These are phyloP conservation scores for Boulengeromyrus knoepffleri DNA, from an alignment of 2,113 vertebrate species.

Conservation along the genomic window DNA sequence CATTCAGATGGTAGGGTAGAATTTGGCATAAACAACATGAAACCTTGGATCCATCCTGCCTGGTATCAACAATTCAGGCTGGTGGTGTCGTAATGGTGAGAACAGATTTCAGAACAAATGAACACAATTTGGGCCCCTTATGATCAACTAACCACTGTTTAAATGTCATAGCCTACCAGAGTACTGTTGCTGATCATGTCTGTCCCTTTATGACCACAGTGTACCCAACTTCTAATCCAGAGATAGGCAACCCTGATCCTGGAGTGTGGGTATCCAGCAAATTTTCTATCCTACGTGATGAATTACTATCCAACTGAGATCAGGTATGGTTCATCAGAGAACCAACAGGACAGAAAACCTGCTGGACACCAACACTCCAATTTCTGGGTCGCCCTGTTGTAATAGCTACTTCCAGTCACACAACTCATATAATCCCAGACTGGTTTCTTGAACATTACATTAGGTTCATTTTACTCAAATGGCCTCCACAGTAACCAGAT, in stretches of 20 bases:
- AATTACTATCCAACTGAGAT: neutral
- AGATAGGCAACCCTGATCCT: neutral
- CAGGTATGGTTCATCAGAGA: neutral
- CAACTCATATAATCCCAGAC: neutral
- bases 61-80: neutral
- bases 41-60: neutral
- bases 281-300: neutral
- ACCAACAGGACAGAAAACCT: neutral
- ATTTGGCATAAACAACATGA: neutral
- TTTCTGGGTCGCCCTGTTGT: neutral
- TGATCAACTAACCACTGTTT: too few species aligned
- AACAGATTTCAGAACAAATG: neutral
- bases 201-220: neutral
- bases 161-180: neutral
- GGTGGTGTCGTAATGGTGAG: neutral
- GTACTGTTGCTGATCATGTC: neutral
- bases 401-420: too few species aligned
- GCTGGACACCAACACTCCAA: neutral
- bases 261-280: neutral
- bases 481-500: neutral
- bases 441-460: neutral
- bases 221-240: too few species aligned
- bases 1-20: neutral
- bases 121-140: neutral
- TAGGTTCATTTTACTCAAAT: neutral